These are phyloP conservation scores for Fukomys damarensis DNA, from an alignment of 2,113 vertebrate genomes.

Conservation along the genomic window DNA sequence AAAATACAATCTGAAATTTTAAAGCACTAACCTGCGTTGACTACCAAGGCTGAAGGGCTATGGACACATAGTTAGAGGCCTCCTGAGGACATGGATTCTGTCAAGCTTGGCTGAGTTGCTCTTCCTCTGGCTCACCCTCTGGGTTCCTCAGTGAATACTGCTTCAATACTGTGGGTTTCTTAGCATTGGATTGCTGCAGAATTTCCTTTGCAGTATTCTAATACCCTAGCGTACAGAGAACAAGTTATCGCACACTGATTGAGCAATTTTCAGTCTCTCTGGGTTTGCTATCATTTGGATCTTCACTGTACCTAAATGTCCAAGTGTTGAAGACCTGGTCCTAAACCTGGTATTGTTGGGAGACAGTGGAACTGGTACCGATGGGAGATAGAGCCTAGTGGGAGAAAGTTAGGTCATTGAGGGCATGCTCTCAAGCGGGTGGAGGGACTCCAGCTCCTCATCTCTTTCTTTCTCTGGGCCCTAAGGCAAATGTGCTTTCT, in stretches of 20 bases:
- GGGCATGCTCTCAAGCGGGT: not conserved
- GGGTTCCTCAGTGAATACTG: conserved; percentile 31
- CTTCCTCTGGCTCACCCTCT: conserved; percentile 28
- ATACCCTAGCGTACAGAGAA: not conserved
- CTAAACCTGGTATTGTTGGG: not conserved
- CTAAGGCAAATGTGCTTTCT: not conserved
- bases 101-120: conserved; percentile 16
- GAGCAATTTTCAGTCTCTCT: not conserved
- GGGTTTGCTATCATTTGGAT: not conserved
- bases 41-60: not conserved
- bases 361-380: not conserved
- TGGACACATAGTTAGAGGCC: not conserved
- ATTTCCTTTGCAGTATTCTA: conserved; percentile 67
- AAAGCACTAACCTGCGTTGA: conserved; percentile 66
- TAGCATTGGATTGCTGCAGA: conserved; percentile 36
- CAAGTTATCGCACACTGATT: not conserved
- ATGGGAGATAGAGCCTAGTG: not conserved
- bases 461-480: not conserved
- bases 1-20: conserved; percentile 69
- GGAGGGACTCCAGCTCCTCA: no score
- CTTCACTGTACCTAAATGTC: not conserved
- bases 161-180: not conserved
- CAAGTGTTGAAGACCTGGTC: not conserved
- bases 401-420: not conserved
- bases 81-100: not conserved